phyloP scores from a whole-genome alignment of 2,888 invertebrate species.

The Deroplatys truncata region DNA sequence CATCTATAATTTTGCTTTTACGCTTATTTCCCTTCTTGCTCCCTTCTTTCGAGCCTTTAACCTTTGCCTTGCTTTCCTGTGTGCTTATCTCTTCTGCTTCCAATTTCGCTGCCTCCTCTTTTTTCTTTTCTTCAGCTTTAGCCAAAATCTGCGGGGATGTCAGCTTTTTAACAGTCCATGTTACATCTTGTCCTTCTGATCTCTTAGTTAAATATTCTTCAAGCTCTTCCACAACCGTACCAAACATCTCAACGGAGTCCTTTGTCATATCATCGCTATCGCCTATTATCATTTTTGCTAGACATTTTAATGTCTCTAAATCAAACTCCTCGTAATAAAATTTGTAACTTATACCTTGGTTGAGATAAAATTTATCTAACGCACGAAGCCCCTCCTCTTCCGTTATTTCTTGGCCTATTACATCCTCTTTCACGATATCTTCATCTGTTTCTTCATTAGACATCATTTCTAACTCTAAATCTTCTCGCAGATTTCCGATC shows the following conservation, averaged over 20 bases:
- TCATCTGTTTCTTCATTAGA: conserved; percentile 44
- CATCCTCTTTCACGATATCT: conserved; percentile 47
- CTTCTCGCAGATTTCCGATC: neutral
- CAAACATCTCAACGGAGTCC: conserved; percentile 46
- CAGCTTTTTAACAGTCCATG: neutral
- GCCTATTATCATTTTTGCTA: conserved; percentile 50
- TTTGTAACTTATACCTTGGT: conserved; percentile 54
- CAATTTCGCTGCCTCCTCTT: neutral
- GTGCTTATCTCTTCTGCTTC: neutral
- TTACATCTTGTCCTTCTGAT: neutral
- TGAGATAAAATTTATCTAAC: conserved; percentile 56
- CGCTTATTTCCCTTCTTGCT: neutral
- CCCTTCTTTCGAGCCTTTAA: conserved; percentile 7
- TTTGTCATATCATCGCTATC: conserved; percentile 44
- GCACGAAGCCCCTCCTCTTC: conserved; percentile 38
- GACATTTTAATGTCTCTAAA: conserved; percentile 49
- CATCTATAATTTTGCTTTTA: neutral
- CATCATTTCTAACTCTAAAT: neutral
- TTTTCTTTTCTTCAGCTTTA: neutral
- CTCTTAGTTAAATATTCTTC: conserved; percentile 26
- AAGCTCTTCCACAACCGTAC: conserved; percentile 43
- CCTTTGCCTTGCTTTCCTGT: neutral
- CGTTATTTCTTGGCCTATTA: conserved; percentile 27
- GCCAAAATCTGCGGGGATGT: neutral
- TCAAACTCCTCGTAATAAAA: conserved; percentile 56